These are phyloP conservation scores for Oophaga sylvatica DNA, from an alignment of 2,797 vertebrate species.

Conservation along the genomic window DNA sequence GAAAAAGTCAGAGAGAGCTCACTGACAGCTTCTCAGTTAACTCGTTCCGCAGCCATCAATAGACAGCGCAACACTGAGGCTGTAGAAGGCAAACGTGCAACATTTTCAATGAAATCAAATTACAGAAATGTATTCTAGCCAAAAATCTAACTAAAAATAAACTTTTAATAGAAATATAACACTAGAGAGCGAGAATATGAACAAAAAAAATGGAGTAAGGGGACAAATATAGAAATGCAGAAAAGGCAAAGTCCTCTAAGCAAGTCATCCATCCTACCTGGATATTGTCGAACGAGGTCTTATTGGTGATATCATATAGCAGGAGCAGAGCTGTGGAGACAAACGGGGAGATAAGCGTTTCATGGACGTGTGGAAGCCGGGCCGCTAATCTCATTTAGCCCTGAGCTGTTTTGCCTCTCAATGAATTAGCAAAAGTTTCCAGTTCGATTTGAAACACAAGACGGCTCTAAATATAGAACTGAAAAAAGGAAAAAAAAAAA, in stretches of 20 bases:
- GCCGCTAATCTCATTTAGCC: neutral
- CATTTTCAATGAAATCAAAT: too few species aligned
- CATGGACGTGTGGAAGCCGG: neutral
- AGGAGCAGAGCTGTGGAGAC: conserved; percentile 83
- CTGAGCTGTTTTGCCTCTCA: neutral
- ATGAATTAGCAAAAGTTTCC: neutral
- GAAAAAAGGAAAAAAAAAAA: neutral
- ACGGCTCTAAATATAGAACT: neutral
- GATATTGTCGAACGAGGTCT: conserved; percentile 91
- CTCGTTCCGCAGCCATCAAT: too few species aligned
- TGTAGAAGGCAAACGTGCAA: too few species aligned
- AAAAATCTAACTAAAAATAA: too few species aligned
- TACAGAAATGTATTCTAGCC: too few species aligned
- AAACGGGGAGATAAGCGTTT: neutral
- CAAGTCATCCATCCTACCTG: conserved; percentile 71
- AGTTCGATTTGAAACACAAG: neutral
- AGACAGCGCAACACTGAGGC: too few species aligned
- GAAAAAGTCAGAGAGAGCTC: too few species aligned
- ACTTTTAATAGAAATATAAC: too few species aligned
- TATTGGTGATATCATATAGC: conserved; percentile 92
- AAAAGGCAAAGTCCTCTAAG: neutral
- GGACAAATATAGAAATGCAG: neutral
- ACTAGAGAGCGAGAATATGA: too few species aligned
- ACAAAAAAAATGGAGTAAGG: too few species aligned
- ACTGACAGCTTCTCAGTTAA: too few species aligned